Evolutionary conservation across 1,140 invertebrate species (phyloP), one percentile per base, ranked within the genome.

Genomic region (Drosophila tani): DNA sequence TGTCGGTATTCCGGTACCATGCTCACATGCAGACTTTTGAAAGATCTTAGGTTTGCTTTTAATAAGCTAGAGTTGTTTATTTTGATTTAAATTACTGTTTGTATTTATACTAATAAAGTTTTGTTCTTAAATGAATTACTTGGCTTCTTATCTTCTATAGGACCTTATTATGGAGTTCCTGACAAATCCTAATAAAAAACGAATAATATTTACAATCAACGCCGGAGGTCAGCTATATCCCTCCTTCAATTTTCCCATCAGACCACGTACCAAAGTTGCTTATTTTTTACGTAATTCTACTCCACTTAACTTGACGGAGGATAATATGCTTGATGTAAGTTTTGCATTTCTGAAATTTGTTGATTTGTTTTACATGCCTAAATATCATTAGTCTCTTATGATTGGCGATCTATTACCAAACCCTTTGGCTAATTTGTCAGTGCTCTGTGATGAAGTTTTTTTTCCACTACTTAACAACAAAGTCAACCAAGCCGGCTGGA

Each of bases 371-470:
- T 15, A 6, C 6, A 2, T 2, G 27, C 24, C 41, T 9, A 2
- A 0, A 14, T 27, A 5, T 59, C 14, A 19, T 45, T 38, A 91
- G 86, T 58, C 68, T 1, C 69, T 91, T 9, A 77, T 87, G 73
- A 74, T 84, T 66, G 88, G 88, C 11, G 88, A 91, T 62, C 53
- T 91, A 21, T 43, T 97, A 82, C 94, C 95, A 1, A 95, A 95
- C 80, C 95, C 96, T 1, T 92, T 97, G 7, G 96, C 97, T 21
- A 96, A 97, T 91, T 88, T 97, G 1, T 94, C 95, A 6, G 94
- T 95, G n/a, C 94, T 97, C 46, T 94, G 97, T 27, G 96, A 97
- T 91, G 95, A 97, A 83, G 96, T 97, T 91, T 80, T 96, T 19
- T 93, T 96, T 29, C 96, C 96, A 32, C 80, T 97, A 24, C 83